phyloP scores from a whole-genome alignment of 2,113 vertebrate genomes.

The Cebidichthys violaceus region DNA sequence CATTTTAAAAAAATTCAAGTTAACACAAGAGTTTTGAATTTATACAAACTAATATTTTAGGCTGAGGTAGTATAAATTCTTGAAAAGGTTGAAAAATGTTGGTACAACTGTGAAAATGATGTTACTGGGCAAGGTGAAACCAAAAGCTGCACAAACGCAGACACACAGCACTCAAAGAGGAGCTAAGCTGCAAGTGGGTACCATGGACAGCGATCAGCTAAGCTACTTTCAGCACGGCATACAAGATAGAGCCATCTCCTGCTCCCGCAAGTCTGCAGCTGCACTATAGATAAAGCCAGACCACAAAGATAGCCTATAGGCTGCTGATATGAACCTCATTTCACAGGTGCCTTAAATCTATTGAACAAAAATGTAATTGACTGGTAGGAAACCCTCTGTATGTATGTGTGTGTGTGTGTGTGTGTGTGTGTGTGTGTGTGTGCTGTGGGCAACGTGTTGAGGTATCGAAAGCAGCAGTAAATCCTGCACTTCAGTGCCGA shows the following conservation, averaged over 20 bases:
- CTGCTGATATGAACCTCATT: conserved; percentile 66
- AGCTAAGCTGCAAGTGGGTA: conserved; percentile 29
- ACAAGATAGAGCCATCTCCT: conserved; percentile 61
- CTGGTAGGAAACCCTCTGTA: conserved; percentile 45
- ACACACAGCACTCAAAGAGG: conserved; percentile 18
- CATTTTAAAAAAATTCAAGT: neutral
- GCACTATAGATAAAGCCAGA: conserved; percentile 50
- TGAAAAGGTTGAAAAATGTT: neutral
- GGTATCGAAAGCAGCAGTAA: conserved; percentile 50
- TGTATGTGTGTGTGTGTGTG: conserved; percentile 4
- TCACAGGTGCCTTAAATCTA: conserved; percentile 64
- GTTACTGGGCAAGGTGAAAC: neutral
- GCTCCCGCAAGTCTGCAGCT: conserved; percentile 38
- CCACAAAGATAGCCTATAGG: conserved; percentile 42
- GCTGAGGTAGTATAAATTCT: neutral
- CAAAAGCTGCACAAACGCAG: conserved; percentile 7
- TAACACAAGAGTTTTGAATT: neutral
- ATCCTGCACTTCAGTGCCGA: conserved; percentile 62
- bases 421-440: neutral
- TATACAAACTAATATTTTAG: neutral
- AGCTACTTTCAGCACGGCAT: conserved; percentile 57
- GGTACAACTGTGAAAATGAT: neutral
- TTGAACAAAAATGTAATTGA: conserved; percentile 62
- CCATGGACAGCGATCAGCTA: conserved; percentile 60
- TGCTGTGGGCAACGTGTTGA: conserved; percentile 27